phyloP scores from a whole-genome alignment of 2,888 invertebrate genomes.

The Cheilosia soror region DNA sequence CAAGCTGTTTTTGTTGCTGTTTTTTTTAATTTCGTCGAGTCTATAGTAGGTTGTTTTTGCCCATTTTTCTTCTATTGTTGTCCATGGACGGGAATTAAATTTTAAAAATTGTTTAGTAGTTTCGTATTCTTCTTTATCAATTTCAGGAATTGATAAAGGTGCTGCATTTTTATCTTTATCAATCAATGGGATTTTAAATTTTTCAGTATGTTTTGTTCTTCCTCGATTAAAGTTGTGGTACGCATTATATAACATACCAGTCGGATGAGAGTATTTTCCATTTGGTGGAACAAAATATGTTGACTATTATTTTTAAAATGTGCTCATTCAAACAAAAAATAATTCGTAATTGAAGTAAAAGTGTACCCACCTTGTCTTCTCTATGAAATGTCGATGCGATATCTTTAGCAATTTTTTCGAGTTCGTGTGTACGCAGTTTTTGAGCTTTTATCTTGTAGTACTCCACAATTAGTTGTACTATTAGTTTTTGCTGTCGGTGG shows the following conservation, averaged over 20 bases:
- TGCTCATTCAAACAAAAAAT: neutral
- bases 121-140: slow-evolving; percentile 2
- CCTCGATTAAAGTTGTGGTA: slow-evolving; percentile 23
- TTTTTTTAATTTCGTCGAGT: slow-evolving; percentile 11
- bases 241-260: slow-evolving; percentile 27
- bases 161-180: neutral
- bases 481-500: slow-evolving; percentile 25
- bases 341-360: slow-evolving; percentile 9
- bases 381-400: slow-evolving; percentile 10
- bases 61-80: slow-evolving; percentile 24
- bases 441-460: slow-evolving; percentile 10
- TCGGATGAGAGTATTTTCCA: slow-evolving; percentile 25
- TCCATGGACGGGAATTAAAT: slow-evolving; percentile 35
- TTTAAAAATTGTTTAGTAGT: slow-evolving; percentile 4
- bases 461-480: slow-evolving; percentile 25
- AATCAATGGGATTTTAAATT: slow-evolving; percentile 14
- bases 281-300: slow-evolving; percentile 23
- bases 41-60: neutral
- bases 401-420: slow-evolving; percentile 30
- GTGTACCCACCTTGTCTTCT: slow-evolving; percentile 18
- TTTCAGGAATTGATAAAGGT: slow-evolving; percentile 1
- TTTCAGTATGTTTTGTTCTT: slow-evolving; percentile 4
- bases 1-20: slow-evolving; percentile 2
- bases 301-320: slow-evolving; percentile 12
- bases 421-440: slow-evolving; percentile 7